phyloP scores from a whole-genome alignment of 2,888 invertebrate species.

The Smittia sp. region DNA sequence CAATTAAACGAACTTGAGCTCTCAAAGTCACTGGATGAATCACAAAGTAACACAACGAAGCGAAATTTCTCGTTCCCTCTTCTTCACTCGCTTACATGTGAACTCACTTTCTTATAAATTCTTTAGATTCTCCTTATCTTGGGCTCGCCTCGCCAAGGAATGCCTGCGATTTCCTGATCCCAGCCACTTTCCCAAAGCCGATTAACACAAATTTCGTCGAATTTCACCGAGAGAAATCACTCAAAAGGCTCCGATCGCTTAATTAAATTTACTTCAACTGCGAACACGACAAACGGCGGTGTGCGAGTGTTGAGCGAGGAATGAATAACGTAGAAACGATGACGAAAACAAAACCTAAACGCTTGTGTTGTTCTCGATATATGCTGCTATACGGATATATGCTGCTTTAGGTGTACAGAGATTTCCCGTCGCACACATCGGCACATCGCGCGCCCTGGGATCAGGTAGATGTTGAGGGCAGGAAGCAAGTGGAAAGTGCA shows the following conservation, averaged over 20 bases:
- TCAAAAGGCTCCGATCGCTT: slow-evolving; percentile 19
- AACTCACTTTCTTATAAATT: slow-evolving; percentile 24
- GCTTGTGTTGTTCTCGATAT: neutral
- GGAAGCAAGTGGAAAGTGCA: neutral
- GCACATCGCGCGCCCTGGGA: too few relatives aligned
- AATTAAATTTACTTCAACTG: slow-evolving; percentile 37
- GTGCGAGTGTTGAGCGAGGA: slow-evolving; percentile 9
- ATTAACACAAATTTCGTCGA: neutral
- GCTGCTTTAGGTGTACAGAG: too few relatives aligned
- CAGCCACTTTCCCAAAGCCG: neutral
- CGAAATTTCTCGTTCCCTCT: neutral
- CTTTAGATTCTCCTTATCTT: slow-evolving; percentile 21
- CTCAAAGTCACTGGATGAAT: neutral
- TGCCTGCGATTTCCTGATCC: neutral
- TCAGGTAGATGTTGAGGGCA: neutral
- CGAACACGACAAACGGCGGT: slow-evolving; percentile 31
- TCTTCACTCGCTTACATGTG: slow-evolving; percentile 1
- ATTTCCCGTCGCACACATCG: too few relatives aligned
- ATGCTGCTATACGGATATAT: too few relatives aligned
- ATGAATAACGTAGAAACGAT: slow-evolving; percentile 29
- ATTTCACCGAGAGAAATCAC: slow-evolving; percentile 13
- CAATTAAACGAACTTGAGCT: neutral
- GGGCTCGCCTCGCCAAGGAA: neutral
- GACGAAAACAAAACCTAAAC: slow-evolving; percentile 27
- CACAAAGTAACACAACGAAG: neutral